Conservation (phyloP, 2,113 vertebrate genomes). For the Dendropsophus ebraccatus region DNA sequence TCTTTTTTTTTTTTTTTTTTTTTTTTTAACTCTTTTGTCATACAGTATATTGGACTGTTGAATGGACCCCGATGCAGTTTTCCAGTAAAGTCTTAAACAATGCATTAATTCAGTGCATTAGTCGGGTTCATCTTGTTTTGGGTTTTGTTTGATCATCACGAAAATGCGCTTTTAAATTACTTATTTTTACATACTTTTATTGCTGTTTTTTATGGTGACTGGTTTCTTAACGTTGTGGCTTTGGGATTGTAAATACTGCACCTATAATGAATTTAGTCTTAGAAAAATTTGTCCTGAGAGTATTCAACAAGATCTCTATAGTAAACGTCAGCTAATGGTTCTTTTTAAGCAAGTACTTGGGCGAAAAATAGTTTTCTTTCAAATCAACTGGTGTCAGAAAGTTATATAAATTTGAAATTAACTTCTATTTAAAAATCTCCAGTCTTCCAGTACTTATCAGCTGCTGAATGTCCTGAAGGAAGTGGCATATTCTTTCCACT, state of each 20-base stretch:
- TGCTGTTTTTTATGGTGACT: background rate
- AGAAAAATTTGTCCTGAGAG: background rate
- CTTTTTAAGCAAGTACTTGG: no score
- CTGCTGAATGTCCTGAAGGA: no score
- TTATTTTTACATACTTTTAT: background rate
- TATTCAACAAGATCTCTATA: background rate
- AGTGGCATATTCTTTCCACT: no score
- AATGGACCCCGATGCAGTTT: background rate
- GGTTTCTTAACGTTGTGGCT: no score
- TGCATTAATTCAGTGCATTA: background rate
- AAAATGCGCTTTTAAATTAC: background rate
- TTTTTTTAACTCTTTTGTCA: constrained; percentile 17
- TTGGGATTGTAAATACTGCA: no score
- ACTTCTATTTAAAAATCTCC: no score
- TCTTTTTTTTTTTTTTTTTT: no score
- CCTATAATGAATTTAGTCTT: background rate
- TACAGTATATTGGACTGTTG: background rate
- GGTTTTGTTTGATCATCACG: background rate
- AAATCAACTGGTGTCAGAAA: no score
- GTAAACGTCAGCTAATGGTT: background rate
- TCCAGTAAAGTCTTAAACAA: background rate
- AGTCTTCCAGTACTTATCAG: no score
- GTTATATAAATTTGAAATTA: no score
- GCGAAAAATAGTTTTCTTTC: no score
- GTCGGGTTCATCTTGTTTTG: background rate